These are phyloP conservation scores for Lasioglossum villosulum DNA, from an alignment of 2,888 invertebrate species.

Conservation along the genomic window DNA sequence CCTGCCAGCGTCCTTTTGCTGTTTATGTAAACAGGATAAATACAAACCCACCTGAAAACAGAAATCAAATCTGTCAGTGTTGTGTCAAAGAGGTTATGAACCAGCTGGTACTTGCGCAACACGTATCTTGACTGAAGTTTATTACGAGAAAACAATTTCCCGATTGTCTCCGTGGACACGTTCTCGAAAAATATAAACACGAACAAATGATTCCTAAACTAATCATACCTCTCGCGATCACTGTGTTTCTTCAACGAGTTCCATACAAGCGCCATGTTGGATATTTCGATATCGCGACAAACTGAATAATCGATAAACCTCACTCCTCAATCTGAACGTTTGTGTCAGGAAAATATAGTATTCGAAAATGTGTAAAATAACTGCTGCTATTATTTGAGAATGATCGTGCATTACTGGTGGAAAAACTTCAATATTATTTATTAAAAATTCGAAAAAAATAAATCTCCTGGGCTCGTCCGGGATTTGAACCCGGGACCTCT, in stretches of 20 bases:
- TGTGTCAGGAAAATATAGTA: background rate
- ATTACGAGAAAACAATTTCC: background rate
- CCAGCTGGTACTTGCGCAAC: conserved; percentile 18
- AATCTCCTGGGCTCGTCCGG: conserved; percentile 88
- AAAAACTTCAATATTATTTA: conserved; percentile 46
- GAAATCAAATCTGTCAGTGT: conserved; percentile 24
- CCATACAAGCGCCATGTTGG: conserved; percentile 85
- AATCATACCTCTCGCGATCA: conserved; percentile 89
- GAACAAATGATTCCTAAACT: background rate
- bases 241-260: conserved; percentile 92
- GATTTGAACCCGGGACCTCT: conserved; percentile 87
- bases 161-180: background rate
- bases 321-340: background rate
- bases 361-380: background rate
- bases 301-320: background rate
- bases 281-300: conserved; percentile 16
- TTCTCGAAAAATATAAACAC: background rate
- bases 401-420: background rate
- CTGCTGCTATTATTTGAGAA: background rate
- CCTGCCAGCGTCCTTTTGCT: conserved; percentile 95
- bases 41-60: conserved; percentile 94
- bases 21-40: conserved; percentile 98
- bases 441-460: conserved; percentile 85
- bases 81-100: conserved; percentile 67
- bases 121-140: conserved; percentile 12